Evolutionary conservation across 2,888 invertebrate species (phyloP), one percentile per base, ranked within the genome.

Genomic region (Mamestra brassicae): DNA sequence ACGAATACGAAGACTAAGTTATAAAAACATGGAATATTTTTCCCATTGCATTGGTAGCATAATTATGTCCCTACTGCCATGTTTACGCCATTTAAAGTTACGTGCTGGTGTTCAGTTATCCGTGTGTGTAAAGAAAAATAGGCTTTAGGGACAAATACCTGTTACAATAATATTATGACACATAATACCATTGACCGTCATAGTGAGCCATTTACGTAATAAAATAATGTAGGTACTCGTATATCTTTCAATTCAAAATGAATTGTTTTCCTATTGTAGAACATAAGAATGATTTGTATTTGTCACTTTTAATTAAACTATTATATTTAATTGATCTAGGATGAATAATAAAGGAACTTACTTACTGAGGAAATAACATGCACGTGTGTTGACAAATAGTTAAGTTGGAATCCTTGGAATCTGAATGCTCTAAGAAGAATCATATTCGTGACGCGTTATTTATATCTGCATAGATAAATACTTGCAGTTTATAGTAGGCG

Each of bases 81-180:
- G 36, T 4, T 2, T 11, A 10, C 5, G 13, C 45, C 42, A 77
- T 77, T 66, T 15, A 69, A 36, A 11, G 10, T 54, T 26, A 67
- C 45, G 11, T 50, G 8, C 13, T 42, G 11, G 11, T 55, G 0
- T 54, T 38, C 36, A 15, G 15, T 17, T 15, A 45, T 34, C 0
- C 8, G 38, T 58, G n/a, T 10, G 10, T 36, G 34, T 11, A n/a
- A n/a, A 38, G 38, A 15, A 50, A 78, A 38, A 61, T 17, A n/a
- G 7, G 6, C 63, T 78, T 47, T 26, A 17, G 6, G 15, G 4
- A 52, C 57, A 62, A 42, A 54, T 54, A 42, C n/a, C 15, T 54
- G 17, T 64, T 60, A 13, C 38, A 72, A 72, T 71, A 71, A 62
- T 74, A 66, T 78, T 65, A 55, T 80, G 6, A 34, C 50, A 57